These are phyloP conservation scores for Tupaia tana DNA, from an alignment of 2,113 vertebrate species.

Conservation along the genomic window DNA sequence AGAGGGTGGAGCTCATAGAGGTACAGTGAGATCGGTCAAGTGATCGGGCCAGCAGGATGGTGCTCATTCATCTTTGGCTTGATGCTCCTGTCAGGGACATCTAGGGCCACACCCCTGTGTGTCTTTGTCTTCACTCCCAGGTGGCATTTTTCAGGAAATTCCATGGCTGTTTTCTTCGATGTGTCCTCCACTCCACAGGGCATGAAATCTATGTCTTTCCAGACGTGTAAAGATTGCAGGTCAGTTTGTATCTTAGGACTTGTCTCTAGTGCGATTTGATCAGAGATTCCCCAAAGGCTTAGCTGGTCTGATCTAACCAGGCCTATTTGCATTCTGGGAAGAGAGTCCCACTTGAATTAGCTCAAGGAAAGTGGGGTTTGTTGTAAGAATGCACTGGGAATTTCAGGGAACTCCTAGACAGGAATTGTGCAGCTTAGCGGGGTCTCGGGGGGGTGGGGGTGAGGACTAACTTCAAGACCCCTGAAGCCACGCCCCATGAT, in stretches of 20 bases:
- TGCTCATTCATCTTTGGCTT: background rate
- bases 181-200: background rate
- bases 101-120: background rate
- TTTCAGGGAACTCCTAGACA: background rate
- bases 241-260: background rate
- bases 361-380: background rate
- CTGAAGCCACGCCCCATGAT: too few species aligned
- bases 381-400: background rate
- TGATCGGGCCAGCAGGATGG: background rate
- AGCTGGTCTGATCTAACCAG: background rate
- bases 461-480: background rate
- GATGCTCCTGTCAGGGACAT: background rate
- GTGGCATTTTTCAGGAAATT: background rate
- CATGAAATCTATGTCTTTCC: background rate
- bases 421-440: background rate
- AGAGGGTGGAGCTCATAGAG: background rate
- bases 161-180: background rate
- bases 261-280: background rate
- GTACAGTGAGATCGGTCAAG: accelerated
- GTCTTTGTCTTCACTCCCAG: background rate
- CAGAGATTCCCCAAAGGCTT: background rate
- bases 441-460: background rate
- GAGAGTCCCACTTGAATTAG: background rate
- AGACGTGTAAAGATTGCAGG: background rate
- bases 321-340: background rate